A percentile compares a stretch with the other conserved stretches of the same genome.
These are phyloP conservation scores for Prinia subflava DNA, from an alignment of 2,113 vertebrate genomes.

Conservation along the genomic window DNA sequence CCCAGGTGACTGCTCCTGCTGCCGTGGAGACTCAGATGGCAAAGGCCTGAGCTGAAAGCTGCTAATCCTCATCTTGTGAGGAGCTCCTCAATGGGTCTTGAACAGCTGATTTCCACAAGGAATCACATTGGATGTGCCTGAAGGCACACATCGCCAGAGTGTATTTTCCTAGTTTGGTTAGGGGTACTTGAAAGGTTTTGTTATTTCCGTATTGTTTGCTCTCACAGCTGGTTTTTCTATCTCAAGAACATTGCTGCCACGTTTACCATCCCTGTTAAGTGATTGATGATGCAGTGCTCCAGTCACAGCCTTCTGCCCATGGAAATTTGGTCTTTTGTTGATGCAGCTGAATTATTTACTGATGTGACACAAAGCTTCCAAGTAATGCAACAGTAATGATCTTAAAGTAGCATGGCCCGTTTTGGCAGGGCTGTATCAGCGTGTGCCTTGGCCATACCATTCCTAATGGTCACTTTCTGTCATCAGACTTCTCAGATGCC, in stretches of 20 bases:
- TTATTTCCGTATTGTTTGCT: neutral
- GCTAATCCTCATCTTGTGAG: neutral
- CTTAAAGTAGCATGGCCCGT: fast-evolving
- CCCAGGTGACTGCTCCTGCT: fast-evolving
- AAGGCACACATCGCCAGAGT: fast-evolving
- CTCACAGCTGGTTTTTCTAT: neutral
- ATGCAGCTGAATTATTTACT: neutral
- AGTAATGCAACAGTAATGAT: fast-evolving
- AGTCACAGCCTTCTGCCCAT: neutral
- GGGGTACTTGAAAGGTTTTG: neutral
- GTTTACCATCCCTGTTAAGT: neutral
- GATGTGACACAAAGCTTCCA: neutral
- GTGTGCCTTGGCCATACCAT: neutral
- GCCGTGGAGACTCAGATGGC: neutral
- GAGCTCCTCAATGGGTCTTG: neutral
- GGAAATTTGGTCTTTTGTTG: neutral
- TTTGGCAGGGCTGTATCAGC: neutral
- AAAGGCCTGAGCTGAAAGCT: neutral
- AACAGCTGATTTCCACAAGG: neutral
- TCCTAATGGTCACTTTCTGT: neutral
- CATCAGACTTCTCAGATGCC: neutral
- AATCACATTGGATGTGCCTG: neutral
- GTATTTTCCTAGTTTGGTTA: neutral
- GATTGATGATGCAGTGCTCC: neutral
- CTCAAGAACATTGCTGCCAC: fast-evolving